These are phyloP conservation scores for Prinia subflava DNA, from an alignment of 2,113 vertebrate species.

Conservation along the genomic window DNA sequence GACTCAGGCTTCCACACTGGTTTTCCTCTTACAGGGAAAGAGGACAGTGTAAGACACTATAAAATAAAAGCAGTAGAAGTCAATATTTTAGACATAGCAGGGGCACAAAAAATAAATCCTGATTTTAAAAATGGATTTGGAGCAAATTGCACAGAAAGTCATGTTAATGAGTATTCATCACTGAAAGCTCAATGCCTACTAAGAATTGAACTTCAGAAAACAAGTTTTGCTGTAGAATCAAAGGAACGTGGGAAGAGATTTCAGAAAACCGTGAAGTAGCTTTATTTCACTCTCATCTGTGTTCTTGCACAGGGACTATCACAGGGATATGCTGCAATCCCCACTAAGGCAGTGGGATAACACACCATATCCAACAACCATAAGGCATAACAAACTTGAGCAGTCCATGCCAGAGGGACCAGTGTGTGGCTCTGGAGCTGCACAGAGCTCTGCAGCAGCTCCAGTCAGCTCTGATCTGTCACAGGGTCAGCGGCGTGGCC, in stretches of 20 bases:
- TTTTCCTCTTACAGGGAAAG: background rate
- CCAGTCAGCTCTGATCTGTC: background rate
- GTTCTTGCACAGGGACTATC: background rate
- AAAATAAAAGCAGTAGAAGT: background rate
- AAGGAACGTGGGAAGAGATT: background rate
- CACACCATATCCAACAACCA: background rate
- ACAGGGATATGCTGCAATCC: background rate
- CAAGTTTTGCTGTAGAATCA: background rate
- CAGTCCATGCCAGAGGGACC: background rate
- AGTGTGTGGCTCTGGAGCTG: background rate
- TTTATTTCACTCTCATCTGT: background rate
- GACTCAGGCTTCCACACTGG: background rate
- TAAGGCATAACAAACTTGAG: background rate
- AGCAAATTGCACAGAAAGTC: background rate
- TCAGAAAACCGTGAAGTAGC: background rate
- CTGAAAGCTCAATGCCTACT: background rate
- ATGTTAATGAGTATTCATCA: background rate
- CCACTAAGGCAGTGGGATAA: background rate
- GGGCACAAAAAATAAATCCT: background rate
- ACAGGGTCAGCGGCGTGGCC: background rate
- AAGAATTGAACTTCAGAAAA: background rate
- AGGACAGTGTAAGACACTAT: background rate
- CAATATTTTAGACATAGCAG: background rate
- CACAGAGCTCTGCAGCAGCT: background rate
- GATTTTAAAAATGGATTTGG: background rate